Conservation (phyloP, 2,888 invertebrate genomes). For the Patella caerulea region DNA sequence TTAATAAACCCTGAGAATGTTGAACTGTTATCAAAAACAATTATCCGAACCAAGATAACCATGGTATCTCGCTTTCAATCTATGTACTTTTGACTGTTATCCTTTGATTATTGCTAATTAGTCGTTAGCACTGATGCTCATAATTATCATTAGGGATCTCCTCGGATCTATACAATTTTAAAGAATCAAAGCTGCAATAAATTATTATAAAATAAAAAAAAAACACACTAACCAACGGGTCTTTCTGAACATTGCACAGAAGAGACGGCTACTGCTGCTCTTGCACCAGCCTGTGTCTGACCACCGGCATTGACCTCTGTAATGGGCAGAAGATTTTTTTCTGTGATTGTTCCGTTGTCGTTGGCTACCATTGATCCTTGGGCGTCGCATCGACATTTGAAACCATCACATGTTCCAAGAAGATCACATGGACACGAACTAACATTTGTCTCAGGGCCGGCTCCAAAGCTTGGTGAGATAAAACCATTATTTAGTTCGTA, state of each 20-base stretch:
- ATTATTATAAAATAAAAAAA: neutral
- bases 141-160: too few species aligned
- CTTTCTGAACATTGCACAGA: conserved; percentile 39
- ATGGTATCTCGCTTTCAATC: too few species aligned
- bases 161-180: neutral
- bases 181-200: neutral
- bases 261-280: conserved; percentile 32
- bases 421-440: conserved; percentile 50
- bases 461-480: conserved; percentile 45
- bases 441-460: conserved; percentile 28
- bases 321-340: conserved; percentile 43
- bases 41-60: too few species aligned
- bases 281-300: conserved; percentile 28
- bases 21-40: too few species aligned
- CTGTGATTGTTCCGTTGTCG: conserved; percentile 47
- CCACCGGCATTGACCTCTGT: conserved; percentile 36
- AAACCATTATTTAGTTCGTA: conserved; percentile 35
- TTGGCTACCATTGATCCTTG: conserved; percentile 32
- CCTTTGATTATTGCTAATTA: too few species aligned
- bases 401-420: conserved; percentile 47
- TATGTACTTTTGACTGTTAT: too few species aligned
- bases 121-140: too few species aligned
- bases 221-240: conserved; percentile 48
- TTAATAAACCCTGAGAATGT: too few species aligned
- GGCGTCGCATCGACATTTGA: conserved; percentile 55